phyloP scores from a whole-genome alignment of 2,888 invertebrate species.

The Tetragonisca angustula region DNA sequence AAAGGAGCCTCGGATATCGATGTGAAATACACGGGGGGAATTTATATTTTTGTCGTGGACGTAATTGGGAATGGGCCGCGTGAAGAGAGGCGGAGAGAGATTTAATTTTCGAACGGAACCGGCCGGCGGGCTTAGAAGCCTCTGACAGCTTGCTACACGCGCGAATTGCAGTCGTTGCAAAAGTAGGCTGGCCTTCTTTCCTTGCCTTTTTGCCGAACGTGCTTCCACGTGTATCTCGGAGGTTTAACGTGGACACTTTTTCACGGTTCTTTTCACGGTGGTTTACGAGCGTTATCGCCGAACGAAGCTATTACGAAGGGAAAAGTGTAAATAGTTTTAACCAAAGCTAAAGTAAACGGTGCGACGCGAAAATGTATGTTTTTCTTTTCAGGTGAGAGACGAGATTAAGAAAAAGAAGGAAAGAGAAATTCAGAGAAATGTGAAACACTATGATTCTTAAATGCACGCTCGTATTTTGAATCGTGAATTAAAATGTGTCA shows the following conservation, averaged over 20 bases:
- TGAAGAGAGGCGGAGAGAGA: constrained; percentile 37
- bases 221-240: neutral
- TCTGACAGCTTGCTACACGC: neutral
- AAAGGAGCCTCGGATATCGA: constrained; percentile 59
- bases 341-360: too few relatives aligned
- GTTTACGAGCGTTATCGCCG: neutral
- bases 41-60: constrained; percentile 56
- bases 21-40: constrained; percentile 63
- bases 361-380: too few relatives aligned
- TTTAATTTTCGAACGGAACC: constrained; percentile 37
- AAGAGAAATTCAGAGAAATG: too few relatives aligned
- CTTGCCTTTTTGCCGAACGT: neutral
- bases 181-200: neutral
- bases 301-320: neutral
- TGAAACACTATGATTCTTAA: too few relatives aligned
- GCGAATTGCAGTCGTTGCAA: neutral
- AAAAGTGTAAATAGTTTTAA: neutral
- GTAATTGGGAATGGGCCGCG: constrained; percentile 45
- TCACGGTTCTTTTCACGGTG: too few relatives aligned
- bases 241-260: neutral
- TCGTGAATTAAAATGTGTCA: too few relatives aligned
- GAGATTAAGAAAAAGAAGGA: too few relatives aligned
- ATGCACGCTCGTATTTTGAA: too few relatives aligned
- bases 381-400: too few relatives aligned
- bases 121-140: neutral